Percentiles rank a stretch among this genome's conserved stretches.
Conservation (phyloP, 2,797 vertebrate species). For the Holocentrus rufus region DNA sequence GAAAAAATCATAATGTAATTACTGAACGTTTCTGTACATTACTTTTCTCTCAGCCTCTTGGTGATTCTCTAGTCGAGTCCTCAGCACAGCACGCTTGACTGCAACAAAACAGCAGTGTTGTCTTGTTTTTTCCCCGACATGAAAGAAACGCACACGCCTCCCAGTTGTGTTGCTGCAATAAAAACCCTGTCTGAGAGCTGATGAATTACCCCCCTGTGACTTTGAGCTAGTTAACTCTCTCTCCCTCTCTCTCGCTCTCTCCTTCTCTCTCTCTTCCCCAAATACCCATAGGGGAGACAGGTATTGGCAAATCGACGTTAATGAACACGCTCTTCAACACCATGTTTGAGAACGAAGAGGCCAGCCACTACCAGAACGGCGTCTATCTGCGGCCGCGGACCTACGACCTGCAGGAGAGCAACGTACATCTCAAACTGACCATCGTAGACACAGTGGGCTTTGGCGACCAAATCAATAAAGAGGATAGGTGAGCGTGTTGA, state of each 20-base stretch:
- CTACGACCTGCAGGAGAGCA: slow-evolving; percentile 95
- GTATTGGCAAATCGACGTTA: slow-evolving; percentile 96
- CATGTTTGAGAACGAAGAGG: slow-evolving; percentile 95
- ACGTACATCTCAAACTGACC: slow-evolving; percentile 95
- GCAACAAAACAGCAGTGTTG: background rate
- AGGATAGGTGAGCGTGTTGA: slow-evolving; percentile 89
- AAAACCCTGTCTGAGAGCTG: slow-evolving; percentile 34
- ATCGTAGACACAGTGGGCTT: slow-evolving; percentile 97
- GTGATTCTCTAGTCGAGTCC: slow-evolving; percentile 24
- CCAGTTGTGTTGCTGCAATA: slow-evolving; percentile 22
- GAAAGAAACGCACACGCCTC: slow-evolving; percentile 12
- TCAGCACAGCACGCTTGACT: slow-evolving; percentile 1
- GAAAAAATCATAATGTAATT: background rate
- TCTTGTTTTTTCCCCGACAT: slow-evolving; percentile 21
- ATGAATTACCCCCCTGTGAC: slow-evolving; percentile 38
- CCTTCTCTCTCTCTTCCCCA: background rate
- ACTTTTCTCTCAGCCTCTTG: background rate
- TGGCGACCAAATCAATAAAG: slow-evolving; percentile 98
- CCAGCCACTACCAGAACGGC: slow-evolving; percentile 92
- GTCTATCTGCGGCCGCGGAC: slow-evolving; percentile 93
- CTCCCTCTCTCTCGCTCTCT: background rate
- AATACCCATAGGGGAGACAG: slow-evolving; percentile 89
- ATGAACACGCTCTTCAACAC: slow-evolving; percentile 99
- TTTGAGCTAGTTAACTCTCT: slow-evolving; percentile 6
- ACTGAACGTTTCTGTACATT: background rate